phyloP scores from a whole-genome alignment of 1,140 invertebrate species.

The Leptoteleia sp. region DNA sequence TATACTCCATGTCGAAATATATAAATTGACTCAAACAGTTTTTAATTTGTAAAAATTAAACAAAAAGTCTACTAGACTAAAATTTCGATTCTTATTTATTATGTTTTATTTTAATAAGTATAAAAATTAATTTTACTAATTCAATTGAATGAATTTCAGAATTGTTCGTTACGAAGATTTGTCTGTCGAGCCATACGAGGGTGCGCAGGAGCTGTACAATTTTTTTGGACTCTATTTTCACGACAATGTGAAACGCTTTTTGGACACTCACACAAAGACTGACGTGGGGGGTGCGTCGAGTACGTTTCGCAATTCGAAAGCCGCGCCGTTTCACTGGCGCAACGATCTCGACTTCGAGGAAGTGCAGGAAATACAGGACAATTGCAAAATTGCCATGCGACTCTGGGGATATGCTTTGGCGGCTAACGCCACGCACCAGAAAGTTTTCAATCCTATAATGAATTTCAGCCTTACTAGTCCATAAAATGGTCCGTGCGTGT shows the following conservation, averaged over 20 bases:
- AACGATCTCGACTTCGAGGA: slow-evolving; percentile 86
- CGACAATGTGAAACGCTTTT: slow-evolving; percentile 85
- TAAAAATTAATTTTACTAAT: too few species aligned
- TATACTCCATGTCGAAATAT: too few species aligned
- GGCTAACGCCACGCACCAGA: slow-evolving; percentile 81
- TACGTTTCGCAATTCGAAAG: slow-evolving; percentile 90
- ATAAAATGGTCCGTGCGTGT: slow-evolving; percentile 14
- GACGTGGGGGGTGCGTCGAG: slow-evolving; percentile 91
- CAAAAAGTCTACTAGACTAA: too few species aligned
- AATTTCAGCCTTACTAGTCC: slow-evolving; percentile 71
- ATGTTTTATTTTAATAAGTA: too few species aligned
- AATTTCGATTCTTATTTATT: not conserved
- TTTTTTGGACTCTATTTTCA: slow-evolving; percentile 89
- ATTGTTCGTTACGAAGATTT: slow-evolving; percentile 92
- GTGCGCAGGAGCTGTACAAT: slow-evolving; percentile 86
- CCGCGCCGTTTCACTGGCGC: slow-evolving; percentile 92
- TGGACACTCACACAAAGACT: slow-evolving; percentile 90
- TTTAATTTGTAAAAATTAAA: too few species aligned
- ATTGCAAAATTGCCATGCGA: slow-evolving; percentile 88
- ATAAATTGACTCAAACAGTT: too few species aligned
- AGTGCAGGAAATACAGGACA: slow-evolving; percentile 84
- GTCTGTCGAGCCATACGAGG: slow-evolving; percentile 87
- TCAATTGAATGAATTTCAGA: slow-evolving; percentile 80
- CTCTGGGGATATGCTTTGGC: slow-evolving; percentile 89
- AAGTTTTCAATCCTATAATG: slow-evolving; percentile 82